Conservation (phyloP, 2,888 invertebrate genomes). For the Steromphala cineraria region DNA sequence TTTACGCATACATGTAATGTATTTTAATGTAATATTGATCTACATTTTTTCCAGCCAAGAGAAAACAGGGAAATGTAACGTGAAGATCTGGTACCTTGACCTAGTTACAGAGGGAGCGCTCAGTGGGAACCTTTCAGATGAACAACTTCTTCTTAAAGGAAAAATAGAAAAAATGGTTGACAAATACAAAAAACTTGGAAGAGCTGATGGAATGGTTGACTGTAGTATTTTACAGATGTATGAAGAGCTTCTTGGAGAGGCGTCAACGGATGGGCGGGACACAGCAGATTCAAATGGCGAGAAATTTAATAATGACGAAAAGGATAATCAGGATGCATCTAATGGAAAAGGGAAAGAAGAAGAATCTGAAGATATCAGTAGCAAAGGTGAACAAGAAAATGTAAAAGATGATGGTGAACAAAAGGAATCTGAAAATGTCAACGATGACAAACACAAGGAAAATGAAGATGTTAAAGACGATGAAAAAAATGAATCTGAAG, state of each 20-base stretch:
- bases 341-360: too few species aligned
- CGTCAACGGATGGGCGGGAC: too few species aligned
- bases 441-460: not conserved
- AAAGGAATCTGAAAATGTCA: too few species aligned
- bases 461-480: not conserved
- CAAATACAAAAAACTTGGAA: not conserved
- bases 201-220: slow-evolving; percentile 25
- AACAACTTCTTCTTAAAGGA: not conserved
- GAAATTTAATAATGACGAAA: too few species aligned
- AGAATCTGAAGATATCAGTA: too few species aligned
- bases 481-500: not conserved
- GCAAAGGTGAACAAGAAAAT: too few species aligned
- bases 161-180: not conserved
- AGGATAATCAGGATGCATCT: too few species aligned
- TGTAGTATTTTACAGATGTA: slow-evolving; percentile 47
- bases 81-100: slow-evolving; percentile 54
- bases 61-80: slow-evolving; percentile 41
- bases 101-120: slow-evolving; percentile 48
- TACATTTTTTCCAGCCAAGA: slow-evolving; percentile 12
- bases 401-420: not conserved
- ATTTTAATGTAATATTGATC: too few species aligned
- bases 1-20: too few species aligned
- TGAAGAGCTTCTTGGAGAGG: slow-evolving; percentile 25
- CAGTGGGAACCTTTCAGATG: slow-evolving; percentile 32
- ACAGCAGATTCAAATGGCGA: too few species aligned